A percentile compares a stretch with the other conserved stretches of the same genome.
Conservation (phyloP, 2,797 vertebrate genomes). For the Galagoides demidoff region DNA sequence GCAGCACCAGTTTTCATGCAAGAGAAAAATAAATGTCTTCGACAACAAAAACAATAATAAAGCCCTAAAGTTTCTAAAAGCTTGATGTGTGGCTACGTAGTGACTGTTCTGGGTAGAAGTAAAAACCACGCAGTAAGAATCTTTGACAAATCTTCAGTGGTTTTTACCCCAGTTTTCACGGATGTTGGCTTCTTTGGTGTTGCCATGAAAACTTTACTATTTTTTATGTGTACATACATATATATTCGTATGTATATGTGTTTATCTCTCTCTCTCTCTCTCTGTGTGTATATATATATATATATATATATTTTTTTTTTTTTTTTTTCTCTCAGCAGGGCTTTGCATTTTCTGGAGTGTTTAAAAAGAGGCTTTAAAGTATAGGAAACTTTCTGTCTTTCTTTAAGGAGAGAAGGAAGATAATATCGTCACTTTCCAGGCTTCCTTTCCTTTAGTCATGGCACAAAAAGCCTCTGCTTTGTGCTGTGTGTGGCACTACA, state of each 20-base stretch:
- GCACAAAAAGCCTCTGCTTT: background rate
- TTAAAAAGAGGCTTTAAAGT: constrained; percentile 35
- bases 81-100: background rate
- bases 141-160: background rate
- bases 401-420: background rate
- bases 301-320: too few relatives aligned
- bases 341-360: constrained; percentile 9
- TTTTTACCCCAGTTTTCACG: background rate
- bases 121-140: background rate
- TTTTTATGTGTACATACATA: background rate
- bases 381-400: background rate
- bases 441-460: background rate
- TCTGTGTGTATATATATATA: too few relatives aligned
- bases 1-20: constrained; percentile 53
- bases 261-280: too few relatives aligned
- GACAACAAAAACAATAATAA: background rate
- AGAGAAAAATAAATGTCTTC: constrained; percentile 63
- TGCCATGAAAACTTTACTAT: background rate
- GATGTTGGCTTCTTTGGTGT: background rate
- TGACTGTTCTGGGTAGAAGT: background rate
- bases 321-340: background rate
- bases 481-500: too few relatives aligned
- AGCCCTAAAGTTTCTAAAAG: constrained; percentile 3
- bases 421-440: background rate
- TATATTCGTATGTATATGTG: too few relatives aligned